Base-by-base conservation (phyloP, 2,797 vertebrate genomes). In the Eulemur albifrons region DNA sequence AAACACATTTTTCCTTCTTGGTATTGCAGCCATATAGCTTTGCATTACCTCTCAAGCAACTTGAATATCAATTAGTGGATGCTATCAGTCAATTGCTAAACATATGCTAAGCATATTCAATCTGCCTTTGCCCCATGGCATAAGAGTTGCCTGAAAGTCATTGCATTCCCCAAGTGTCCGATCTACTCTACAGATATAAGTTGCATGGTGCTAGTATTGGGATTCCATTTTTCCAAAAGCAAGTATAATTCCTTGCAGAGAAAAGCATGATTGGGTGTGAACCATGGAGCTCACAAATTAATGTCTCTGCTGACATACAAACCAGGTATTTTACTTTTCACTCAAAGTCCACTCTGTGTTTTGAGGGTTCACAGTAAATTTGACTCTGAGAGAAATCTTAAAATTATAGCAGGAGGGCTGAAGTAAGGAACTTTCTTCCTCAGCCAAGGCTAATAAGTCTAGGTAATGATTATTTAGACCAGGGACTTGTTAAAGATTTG, bases 1-100 rank as follows among this genome's bases (percentile, higher is more conserved):
- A 86, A 88, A 59, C 21, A 50, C 5, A 63, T 50, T 93, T 95
- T 96, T 52, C n/a, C n/a, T 75, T 80, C 57, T 80, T 93, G 10
- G 5, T 61, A 48, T 38, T 76, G 57, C 67, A 96, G 32, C 69
- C 72, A 61, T 81, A 50, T 38, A 86, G 4, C 43, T 96, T 94
- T 91, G 38, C 20, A 15, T 54, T 80, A 88, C 93, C 45, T 85
- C 72, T 67, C 32, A 90, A 92, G 70, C 15, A 52, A 85, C 45
- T 83, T 35, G 30, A 82, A 10, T 83, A 76, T 52, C 72, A 80
- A 40, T 77, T 80, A 90, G 35, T 25, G 17, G 27, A 77, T 3
- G 43, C 18, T 11, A 54, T 90, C 38, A 59, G 15, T 93, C 73
- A 83, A 3, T 32, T 91, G 14, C 11, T 59, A 57, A 89, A 43